These are phyloP conservation scores for Nasonovia ribisnigri DNA, from an alignment of 2,888 invertebrate species.

Conservation along the genomic window DNA sequence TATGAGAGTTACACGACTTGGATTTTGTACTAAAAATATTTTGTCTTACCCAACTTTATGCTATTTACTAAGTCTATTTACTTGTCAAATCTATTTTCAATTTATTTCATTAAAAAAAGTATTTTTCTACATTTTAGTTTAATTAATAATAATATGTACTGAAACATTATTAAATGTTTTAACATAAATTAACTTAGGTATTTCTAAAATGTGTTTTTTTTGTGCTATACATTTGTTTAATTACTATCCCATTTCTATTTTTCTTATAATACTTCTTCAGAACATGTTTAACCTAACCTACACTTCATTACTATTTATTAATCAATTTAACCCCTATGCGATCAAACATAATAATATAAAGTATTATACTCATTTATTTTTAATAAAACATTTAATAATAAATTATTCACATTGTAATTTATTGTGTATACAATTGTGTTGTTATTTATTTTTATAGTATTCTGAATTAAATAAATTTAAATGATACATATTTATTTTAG, in stretches of 20 bases:
- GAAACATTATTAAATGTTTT: neutral
- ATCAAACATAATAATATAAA: too few species aligned
- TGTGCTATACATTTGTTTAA: too few species aligned
- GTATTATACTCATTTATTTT: too few species aligned
- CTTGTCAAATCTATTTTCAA: neutral
- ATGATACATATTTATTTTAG: neutral
- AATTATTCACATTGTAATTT: neutral
- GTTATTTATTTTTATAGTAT: slow-evolving; percentile 23
- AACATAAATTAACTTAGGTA: neutral
- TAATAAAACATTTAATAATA: neutral
- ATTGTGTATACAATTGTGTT: slow-evolving; percentile 1
- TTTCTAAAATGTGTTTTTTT: neutral
- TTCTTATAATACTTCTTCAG: too few species aligned
- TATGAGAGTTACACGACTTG: neutral
- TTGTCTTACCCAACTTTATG: neutral
- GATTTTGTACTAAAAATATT: neutral
- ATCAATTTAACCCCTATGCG: too few species aligned
- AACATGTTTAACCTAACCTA: too few species aligned
- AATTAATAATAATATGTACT: neutral
- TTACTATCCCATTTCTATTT: too few species aligned
- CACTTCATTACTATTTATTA: too few species aligned
- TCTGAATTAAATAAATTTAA: neutral
- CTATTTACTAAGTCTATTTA: neutral
- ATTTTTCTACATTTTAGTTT: neutral
- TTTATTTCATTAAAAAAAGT: neutral